Base-by-base conservation (phyloP, 2,888 invertebrate genomes). In the Phortica magna region DNA sequence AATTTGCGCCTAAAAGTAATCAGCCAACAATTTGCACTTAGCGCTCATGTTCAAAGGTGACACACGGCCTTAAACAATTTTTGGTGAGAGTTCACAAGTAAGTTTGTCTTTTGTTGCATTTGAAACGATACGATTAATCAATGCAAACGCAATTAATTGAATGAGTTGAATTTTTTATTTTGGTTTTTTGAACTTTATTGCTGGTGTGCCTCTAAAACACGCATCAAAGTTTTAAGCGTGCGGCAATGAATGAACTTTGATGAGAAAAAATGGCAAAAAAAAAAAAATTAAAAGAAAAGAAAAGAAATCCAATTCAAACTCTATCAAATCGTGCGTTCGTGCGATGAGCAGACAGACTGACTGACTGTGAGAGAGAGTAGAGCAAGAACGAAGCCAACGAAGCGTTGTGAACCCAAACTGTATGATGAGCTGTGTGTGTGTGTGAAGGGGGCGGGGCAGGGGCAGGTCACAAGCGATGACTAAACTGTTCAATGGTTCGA, bases 401-500 rank as follows among this genome's bases (percentile, higher is more conserved):
- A 14, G 9, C 48, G 48, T 14, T 48, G 14, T 48, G 48, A 48
- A 48, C 14, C 14, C 48, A 48, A 48, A 48, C 48, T 48, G 10
- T 6, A 48, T 7, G 48, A 48, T 14, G 14, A 48, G n/a, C n/a
- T n/a, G n/a, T n/a, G n/a, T n/a, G n/a, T n/a, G n/a, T n/a, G n/a
- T n/a, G n/a, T n/a, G n/a, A n/a, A n/a, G n/a, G n/a, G n/a, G n/a
- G n/a, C n/a, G 10, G 48, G 1, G 48, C 10, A 48, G 14, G 14
- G 48, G n/a, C n/a, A 1, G 48, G 48, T 2, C 14, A 48, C 14
- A 31, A 7, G 48, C 48, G 48, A 48, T 48, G 48, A 64, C 64
- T 64, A 64, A 67, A 67, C 41, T 67, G 67, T 67, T 67, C 67
- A 67, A 67, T 67, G 67, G 42, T 14, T 67, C 67, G 67, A 41